phyloP scores from a whole-genome alignment of 2,888 invertebrate genomes.

The Cantharis lateralis region DNA sequence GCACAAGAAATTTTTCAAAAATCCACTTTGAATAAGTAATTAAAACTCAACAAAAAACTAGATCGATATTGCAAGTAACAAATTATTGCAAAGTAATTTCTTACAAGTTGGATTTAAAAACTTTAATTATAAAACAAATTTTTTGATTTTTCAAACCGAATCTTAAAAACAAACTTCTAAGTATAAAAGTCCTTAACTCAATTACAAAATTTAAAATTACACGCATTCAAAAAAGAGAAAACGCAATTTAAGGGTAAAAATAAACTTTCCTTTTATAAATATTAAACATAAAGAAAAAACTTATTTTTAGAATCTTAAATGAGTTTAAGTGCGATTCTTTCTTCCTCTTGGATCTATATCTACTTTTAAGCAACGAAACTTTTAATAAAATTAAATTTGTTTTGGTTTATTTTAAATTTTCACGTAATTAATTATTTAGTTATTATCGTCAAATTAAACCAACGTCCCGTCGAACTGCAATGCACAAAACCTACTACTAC shows the following conservation, averaged over 20 bases:
- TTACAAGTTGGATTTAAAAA: too few species aligned
- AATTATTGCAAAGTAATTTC: too few species aligned
- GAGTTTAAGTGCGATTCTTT: neutral
- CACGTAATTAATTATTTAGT: neutral
- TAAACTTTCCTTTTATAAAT: neutral
- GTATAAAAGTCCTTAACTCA: neutral
- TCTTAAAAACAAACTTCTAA: neutral
- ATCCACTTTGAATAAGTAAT: too few species aligned
- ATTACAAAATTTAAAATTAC: neutral
- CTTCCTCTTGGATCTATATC: neutral
- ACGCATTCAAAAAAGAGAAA: neutral
- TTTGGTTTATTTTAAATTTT: neutral
- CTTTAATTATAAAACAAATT: neutral
- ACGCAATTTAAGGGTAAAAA: neutral
- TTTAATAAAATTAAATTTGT: neutral
- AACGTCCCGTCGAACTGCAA: too few species aligned
- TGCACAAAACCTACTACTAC: too few species aligned
- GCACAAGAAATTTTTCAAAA: too few species aligned
- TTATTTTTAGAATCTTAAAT: neutral
- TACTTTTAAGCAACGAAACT: neutral
- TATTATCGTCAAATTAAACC: too few species aligned
- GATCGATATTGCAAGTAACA: too few species aligned
- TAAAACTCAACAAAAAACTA: too few species aligned
- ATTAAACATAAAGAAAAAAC: neutral
- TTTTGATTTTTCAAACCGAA: neutral